Evolutionary conservation across 2,888 invertebrate genomes (phyloP).

Genomic region (Pherbina coryleti): DNA sequence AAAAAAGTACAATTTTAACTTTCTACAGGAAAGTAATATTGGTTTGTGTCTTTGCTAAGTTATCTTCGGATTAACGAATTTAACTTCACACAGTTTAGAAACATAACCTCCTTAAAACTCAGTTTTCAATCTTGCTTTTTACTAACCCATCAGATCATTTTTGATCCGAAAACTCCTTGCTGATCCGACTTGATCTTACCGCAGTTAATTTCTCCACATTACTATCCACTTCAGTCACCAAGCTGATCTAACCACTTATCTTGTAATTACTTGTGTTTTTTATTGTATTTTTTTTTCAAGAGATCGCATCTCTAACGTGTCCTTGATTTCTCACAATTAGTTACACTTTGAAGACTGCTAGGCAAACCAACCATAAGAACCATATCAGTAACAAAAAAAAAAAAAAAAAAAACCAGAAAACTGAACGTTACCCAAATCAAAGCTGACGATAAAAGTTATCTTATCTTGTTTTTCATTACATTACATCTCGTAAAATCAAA

Average conservation of each 20-base stretch:
- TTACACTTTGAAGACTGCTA: conserved; percentile 8
- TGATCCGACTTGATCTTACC: not conserved
- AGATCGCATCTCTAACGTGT: not conserved
- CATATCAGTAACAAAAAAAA: conserved; percentile 31
- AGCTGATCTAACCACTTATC: not conserved
- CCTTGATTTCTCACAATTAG: conserved; percentile 11
- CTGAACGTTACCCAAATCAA: conserved; percentile 3
- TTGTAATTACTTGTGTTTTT: not conserved
- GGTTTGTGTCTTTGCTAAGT: too few species aligned
- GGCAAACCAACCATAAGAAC: conserved; percentile 31
- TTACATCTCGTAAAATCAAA: conserved; percentile 26
- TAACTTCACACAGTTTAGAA: too few species aligned
- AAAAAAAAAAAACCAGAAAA: conserved; percentile 34
- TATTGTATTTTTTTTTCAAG: too few species aligned
- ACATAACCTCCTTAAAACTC: too few species aligned
- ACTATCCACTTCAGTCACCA: not conserved
- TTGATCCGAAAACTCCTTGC: not conserved
- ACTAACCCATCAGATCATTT: not conserved
- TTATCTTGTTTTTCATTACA: conserved; percentile 19
- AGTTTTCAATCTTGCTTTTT: not conserved
- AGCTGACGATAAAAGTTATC: conserved; percentile 4
- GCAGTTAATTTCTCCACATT: not conserved
- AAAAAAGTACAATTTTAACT: too few species aligned
- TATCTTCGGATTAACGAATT: too few species aligned
- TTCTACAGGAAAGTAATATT: too few species aligned